phyloP scores from a whole-genome alignment of 1,140 invertebrate genomes.

The Heterodera schachtii region DNA sequence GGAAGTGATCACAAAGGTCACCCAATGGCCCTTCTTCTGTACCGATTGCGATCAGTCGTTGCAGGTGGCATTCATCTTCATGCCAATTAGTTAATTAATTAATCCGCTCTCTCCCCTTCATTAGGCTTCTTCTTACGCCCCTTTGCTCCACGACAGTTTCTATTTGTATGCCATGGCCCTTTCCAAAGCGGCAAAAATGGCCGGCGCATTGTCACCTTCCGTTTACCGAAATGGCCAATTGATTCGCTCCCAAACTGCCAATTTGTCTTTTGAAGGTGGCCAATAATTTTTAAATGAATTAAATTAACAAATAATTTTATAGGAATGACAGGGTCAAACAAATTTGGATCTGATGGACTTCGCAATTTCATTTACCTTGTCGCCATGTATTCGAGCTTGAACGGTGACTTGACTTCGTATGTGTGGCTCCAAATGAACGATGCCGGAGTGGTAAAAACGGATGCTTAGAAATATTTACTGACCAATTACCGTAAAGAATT shows the following conservation, averaged over 20 bases:
- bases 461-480: background rate
- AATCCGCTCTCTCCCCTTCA: too few species aligned
- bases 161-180: background rate
- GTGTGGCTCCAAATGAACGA: background rate
- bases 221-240: background rate
- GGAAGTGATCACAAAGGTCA: background rate
- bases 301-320: background rate
- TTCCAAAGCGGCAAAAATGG: background rate
- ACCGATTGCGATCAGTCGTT: background rate
- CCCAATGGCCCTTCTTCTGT: background rate
- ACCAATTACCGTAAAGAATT: constrained; percentile 20
- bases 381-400: background rate
- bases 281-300: background rate
- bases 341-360: background rate
- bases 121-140: background rate
- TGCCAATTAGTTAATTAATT: too few species aligned
- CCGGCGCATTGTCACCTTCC: background rate
- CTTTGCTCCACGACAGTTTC: background rate
- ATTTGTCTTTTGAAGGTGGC: background rate
- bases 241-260: background rate
- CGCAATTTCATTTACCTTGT: background rate
- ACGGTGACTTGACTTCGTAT: background rate
- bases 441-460: background rate
- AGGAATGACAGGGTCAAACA: background rate
- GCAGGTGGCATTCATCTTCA: background rate